These are phyloP conservation scores for Ageneiosus marmoratus DNA, from an alignment of 2,113 vertebrate genomes.

Conservation along the genomic window DNA sequence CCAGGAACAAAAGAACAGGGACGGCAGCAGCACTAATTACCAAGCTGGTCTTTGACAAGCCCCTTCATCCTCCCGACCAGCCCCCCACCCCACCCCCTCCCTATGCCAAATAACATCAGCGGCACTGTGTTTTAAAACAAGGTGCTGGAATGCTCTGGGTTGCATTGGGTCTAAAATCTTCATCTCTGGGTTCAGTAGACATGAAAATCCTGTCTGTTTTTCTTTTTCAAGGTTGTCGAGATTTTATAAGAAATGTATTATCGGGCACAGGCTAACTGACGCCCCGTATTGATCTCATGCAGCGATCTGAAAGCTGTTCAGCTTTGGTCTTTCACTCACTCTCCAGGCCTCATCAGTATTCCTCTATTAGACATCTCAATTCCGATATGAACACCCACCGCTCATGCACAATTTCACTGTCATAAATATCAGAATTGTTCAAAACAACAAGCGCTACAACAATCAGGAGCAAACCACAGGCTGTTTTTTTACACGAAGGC, in stretches of 20 bases:
- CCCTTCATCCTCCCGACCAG: background rate
- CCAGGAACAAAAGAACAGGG: constrained; percentile 40
- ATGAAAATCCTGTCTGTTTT: background rate
- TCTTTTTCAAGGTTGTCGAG: background rate
- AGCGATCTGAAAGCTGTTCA: background rate
- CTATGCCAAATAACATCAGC: background rate
- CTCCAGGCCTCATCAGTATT: background rate
- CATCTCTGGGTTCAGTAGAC: background rate
- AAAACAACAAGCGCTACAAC: background rate
- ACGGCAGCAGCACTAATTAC: constrained; percentile 37
- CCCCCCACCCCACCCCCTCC: background rate
- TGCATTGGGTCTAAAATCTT: background rate
- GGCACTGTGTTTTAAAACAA: background rate
- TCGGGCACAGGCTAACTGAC: background rate
- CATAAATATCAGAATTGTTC: background rate
- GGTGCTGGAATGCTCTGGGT: background rate
- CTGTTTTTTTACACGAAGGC: background rate
- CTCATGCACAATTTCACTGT: background rate
- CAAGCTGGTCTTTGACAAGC: constrained; percentile 34
- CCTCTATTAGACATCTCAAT: background rate
- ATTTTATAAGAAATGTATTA: background rate
- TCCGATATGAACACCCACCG: background rate
- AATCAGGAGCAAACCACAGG: background rate
- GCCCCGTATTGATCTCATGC: background rate
- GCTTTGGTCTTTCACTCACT: background rate